Base-by-base conservation (phyloP, 2,797 vertebrate species). In the Chiropotes sagulatus region DNA sequence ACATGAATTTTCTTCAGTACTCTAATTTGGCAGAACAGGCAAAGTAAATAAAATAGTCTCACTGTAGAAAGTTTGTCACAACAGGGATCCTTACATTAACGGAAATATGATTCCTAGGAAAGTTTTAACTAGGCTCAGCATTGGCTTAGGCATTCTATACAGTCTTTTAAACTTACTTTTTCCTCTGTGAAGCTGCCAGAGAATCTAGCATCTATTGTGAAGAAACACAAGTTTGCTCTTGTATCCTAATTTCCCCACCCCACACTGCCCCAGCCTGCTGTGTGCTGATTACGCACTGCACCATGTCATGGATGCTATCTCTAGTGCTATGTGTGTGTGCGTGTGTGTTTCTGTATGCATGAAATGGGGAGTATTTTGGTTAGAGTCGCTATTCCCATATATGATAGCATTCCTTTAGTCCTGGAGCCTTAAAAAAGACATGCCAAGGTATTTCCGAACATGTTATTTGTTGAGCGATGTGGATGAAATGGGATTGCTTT, bases 201-300 rank as follows among this genome's bases (percentile, higher is more conserved):
- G 11, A 90, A 54, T 7, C 57, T 64, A 95, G 30, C n/a, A 36
- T 72, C 46, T 36, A 57, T 26, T 76, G 33, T 50, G 57, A 89
- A 94, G 80, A 41, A 93, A 88, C 20, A 36, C 17, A 86, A 83
- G n/a, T 93, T 96, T 82, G 7, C 57, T 84, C 61, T 93, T 86
- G 3, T 14, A 28, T 33, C 41, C n/a, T 80, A 13, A 88, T 96
- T 98, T 98, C 96, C 97, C 97, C 96, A 97, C 97, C 97, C 48
- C 58, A 98, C 97, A 98, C 97, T 98, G 96, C 79, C 87, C 4
- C 19, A 61, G 48, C 91, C 88, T 94, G 95, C 92, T 90, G 39
- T 72, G 93, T 95, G 93, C 94, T 79, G 39, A 52, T 36, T 58
- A 70, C 36, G 24, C 48, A 22, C 80, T 0, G 26, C 44, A 1